These are phyloP conservation scores for Tragelaphus oryx DNA, from an alignment of 2,797 vertebrate genomes.

Conservation along the genomic window DNA sequence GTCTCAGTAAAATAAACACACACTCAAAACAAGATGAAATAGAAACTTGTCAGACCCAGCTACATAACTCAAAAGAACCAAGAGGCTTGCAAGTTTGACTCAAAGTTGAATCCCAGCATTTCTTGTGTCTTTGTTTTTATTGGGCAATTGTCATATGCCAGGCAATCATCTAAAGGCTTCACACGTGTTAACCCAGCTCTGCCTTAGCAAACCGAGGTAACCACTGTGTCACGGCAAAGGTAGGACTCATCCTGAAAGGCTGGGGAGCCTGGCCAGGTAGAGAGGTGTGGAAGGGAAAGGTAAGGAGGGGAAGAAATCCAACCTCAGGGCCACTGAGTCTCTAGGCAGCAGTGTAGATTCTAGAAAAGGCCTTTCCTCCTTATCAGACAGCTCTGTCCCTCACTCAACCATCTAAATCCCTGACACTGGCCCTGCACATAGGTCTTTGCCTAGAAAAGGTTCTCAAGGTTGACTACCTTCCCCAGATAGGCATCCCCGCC, in stretches of 20 bases:
- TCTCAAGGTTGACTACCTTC: neutral
- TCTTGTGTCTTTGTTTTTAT: neutral
- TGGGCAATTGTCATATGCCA: neutral
- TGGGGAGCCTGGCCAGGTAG: neutral
- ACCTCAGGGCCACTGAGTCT: neutral
- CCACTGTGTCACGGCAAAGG: neutral
- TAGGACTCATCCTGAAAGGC: neutral
- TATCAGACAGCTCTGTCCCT: neutral
- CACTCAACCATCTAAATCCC: neutral
- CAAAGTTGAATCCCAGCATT: neutral
- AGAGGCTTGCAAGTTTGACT: conserved; percentile 1
- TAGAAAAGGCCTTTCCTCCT: neutral
- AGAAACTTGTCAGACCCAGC: neutral
- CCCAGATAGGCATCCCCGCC: neutral
- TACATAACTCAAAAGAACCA: neutral
- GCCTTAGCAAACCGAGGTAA: neutral
- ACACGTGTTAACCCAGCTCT: neutral
- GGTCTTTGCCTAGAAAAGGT: neutral
- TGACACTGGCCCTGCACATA: neutral
- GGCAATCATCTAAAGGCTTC: neutral
- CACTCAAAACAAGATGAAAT: neutral
- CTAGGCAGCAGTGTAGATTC: neutral
- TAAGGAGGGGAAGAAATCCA: neutral
- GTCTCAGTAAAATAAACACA: neutral
- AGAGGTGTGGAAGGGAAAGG: neutral